Evolutionary conservation across 2,797 vertebrate genomes (phyloP).

Genomic region (Pogoniulus pusillus): DNA sequence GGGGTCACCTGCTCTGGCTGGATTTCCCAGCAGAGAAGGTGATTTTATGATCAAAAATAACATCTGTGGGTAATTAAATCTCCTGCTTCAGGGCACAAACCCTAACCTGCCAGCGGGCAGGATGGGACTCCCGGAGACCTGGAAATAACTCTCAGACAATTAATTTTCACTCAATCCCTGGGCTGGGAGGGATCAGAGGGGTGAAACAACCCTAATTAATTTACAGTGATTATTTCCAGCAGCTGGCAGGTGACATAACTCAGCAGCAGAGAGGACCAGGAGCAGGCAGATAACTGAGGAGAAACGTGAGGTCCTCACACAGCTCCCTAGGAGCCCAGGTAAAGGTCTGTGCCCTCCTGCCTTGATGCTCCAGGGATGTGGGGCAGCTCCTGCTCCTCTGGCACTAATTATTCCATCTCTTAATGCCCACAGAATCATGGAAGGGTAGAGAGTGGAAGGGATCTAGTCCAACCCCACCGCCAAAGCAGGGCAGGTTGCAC

Average conservation of each 20-base stretch:
- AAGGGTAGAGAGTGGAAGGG: no score
- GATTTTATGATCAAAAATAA: constrained; percentile 58
- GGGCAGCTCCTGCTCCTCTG: neutral
- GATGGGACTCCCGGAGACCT: constrained; percentile 50
- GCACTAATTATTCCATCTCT: neutral
- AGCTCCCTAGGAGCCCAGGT: neutral
- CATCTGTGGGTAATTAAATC: constrained; percentile 62
- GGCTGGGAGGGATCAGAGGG: constrained; percentile 52
- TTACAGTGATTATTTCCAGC: constrained; percentile 66
- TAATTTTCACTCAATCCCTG: constrained; percentile 64
- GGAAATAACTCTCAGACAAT: constrained; percentile 60
- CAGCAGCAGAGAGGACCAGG: neutral
- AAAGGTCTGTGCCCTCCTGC: neutral
- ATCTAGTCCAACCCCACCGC: no score
- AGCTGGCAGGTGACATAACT: constrained; percentile 63
- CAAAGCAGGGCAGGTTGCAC: no score
- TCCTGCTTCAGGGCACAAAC: constrained; percentile 47
- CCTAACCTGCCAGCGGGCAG: constrained; percentile 37
- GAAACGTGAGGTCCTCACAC: neutral
- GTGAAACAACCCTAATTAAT: constrained; percentile 67
- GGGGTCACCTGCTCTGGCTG: neutral
- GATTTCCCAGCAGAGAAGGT: constrained; percentile 2
- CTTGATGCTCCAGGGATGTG: accelerated
- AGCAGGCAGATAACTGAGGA: neutral
- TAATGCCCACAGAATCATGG: neutral